These are phyloP conservation scores for Macrochelys suwanniensis DNA, from an alignment of 2,797 vertebrate species.

Conservation along the genomic window DNA sequence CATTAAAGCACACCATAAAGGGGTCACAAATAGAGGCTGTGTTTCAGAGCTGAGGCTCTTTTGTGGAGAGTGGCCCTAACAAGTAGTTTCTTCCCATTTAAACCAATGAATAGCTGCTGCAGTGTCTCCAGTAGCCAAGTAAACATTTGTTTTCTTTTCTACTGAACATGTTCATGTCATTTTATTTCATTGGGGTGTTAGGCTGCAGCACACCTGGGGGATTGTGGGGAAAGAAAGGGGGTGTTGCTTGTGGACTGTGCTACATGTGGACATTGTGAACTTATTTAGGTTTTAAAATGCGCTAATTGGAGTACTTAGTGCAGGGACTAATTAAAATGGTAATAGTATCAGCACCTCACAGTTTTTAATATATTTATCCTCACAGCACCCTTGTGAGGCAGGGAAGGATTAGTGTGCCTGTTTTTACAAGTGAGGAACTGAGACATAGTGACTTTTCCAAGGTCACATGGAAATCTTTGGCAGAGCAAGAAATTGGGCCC, in stretches of 20 bases:
- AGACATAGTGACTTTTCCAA: background rate
- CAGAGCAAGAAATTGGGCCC: background rate
- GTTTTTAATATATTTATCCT: background rate
- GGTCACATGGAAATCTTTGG: background rate
- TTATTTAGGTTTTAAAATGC: background rate
- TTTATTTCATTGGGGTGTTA: background rate
- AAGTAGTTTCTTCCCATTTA: too few relatives aligned
- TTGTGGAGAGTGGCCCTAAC: too few relatives aligned
- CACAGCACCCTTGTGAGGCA: background rate
- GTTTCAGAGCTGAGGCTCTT: too few relatives aligned
- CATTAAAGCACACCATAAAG: background rate
- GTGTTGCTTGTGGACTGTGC: background rate
- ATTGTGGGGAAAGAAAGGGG: background rate
- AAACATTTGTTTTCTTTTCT: too few relatives aligned
- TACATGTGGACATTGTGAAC: background rate
- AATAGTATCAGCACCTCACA: background rate
- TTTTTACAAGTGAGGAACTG: background rate
- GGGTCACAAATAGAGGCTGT: background rate
- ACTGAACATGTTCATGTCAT: background rate
- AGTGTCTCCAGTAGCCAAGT: too few relatives aligned
- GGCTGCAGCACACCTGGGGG: accelerated
- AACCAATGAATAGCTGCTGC: too few relatives aligned
- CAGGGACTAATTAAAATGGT: background rate
- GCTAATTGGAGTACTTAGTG: background rate
- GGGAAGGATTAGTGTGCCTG: background rate